Base-by-base conservation (phyloP, 2,113 vertebrate genomes). In the Carollia perspicillata region DNA sequence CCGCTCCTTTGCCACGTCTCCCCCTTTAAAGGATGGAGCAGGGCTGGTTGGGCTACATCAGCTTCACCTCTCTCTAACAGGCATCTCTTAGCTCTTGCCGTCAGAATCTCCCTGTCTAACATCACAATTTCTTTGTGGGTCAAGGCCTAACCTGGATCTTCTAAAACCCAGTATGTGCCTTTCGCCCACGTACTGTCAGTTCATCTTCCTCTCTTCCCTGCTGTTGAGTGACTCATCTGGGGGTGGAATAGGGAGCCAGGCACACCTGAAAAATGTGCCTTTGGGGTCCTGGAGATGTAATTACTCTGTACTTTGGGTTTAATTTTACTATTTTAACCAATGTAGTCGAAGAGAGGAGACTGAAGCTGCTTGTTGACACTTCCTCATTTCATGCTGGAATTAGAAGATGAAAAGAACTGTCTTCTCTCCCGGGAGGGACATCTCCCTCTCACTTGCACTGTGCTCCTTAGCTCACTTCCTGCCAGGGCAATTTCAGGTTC, bases 401-500 rank as follows among this genome's bases (percentile, higher is more conserved):
- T 37, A 40, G 71, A 94, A 97, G 84, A 77, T 66, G 44, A 69
- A 74, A 55, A 49, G n/a, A 80, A 49, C 1, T 18, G 16, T 60
- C 5, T 10, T n/a, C 35, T 53, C 42, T 49, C 30, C 68, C n/a
- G 33, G n/a, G 14, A 9, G 22, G 3, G 55, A 8, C 88, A 93
- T 90, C 60, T 90, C n/a, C 47, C 69, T 79, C 93, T 81, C 51
- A 30, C 77, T 95, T 74, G 20, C 10, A 94, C 81, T 79, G 3
- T 80, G 47, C 23, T 87, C 35, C 80, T 95, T 60, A 77, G 53
- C 44, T 92, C 44, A 84, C 86, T 97, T 97, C 71, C 94, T 90
- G 87, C 93, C 40, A 69, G 68, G 80, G 55, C n/a, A 92, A 71
- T 95, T 96, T 96, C 87, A 95, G 53, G 96, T 95, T 95, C 89